phyloP scores from a whole-genome alignment of 2,113 vertebrate genomes.

The Speoplatyrhinus poulsoni region DNA sequence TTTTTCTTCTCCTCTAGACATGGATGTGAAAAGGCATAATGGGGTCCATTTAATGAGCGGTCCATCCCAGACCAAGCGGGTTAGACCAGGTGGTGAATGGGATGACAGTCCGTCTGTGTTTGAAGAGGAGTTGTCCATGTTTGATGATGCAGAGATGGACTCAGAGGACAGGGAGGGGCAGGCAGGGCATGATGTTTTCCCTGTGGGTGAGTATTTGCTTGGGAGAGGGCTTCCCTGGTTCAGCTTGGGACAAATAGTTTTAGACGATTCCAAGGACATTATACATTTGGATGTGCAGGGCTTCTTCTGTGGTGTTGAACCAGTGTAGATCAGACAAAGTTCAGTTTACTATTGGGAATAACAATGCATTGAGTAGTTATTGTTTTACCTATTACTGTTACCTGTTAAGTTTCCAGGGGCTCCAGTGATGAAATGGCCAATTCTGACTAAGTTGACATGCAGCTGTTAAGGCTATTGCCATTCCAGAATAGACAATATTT shows the following conservation, averaged over 20 bases:
- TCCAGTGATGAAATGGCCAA: no score
- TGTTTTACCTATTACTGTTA: no score
- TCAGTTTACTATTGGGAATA: background rate
- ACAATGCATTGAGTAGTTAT: no score
- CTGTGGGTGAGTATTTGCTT: conserved; percentile 70
- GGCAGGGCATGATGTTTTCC: conserved; percentile 75
- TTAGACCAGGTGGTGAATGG: conserved; percentile 71
- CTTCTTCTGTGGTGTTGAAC: background rate
- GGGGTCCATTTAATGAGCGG: conserved; percentile 44
- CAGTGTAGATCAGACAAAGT: background rate
- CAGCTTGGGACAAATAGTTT: no score
- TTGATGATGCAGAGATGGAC: conserved; percentile 84
- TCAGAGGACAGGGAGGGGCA: conserved; percentile 79
- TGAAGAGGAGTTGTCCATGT: conserved; percentile 83
- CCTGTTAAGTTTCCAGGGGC: no score
- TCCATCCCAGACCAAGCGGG: conserved; percentile 72
- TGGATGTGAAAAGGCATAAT: conserved; percentile 74
- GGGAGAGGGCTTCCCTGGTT: background rate
- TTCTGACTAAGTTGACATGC: no score
- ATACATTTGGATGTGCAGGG: no score
- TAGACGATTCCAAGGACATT: no score
- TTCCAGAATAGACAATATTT: no score
- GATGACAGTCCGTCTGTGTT: conserved; percentile 83
- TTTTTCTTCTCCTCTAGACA: conserved; percentile 39
- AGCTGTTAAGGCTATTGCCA: background rate